Evolutionary conservation across 2,797 vertebrate genomes (phyloP).

Genomic region (Crax fasciolata): DNA sequence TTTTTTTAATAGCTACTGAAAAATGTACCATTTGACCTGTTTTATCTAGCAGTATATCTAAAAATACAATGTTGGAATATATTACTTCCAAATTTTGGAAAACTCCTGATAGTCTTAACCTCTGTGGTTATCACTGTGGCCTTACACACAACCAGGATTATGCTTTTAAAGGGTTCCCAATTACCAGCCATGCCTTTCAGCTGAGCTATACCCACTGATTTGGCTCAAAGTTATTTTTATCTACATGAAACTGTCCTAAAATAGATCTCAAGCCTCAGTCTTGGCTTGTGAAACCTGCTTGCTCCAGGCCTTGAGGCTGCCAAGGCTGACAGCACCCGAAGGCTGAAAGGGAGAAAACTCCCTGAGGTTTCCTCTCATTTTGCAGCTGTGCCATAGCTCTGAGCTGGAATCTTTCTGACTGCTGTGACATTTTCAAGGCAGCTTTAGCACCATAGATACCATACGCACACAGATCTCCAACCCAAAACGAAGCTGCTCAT

Average conservation of each 20-base stretch:
- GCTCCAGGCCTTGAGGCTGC: background rate
- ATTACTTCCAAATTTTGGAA: background rate
- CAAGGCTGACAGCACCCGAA: background rate
- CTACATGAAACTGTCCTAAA: background rate
- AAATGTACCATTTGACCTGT: background rate
- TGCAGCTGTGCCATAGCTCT: background rate
- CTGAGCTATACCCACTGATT: background rate
- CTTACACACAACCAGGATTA: background rate
- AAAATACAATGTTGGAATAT: no score
- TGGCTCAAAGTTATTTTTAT: fast-evolving
- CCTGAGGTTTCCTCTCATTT: background rate
- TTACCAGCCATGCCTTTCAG: background rate
- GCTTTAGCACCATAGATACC: background rate
- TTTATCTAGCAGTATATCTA: no score
- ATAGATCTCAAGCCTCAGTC: background rate
- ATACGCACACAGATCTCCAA: fast-evolving
- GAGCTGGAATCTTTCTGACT: background rate
- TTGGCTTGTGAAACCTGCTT: background rate
- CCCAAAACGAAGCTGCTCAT: background rate
- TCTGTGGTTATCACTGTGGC: background rate
- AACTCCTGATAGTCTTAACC: background rate
- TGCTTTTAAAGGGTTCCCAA: background rate
- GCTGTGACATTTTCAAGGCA: background rate
- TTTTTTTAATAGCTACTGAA: background rate
- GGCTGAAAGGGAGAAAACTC: background rate